Base-by-base conservation (phyloP, 2,797 vertebrate species). In the Lepidocolaptes lacrymiger region DNA sequence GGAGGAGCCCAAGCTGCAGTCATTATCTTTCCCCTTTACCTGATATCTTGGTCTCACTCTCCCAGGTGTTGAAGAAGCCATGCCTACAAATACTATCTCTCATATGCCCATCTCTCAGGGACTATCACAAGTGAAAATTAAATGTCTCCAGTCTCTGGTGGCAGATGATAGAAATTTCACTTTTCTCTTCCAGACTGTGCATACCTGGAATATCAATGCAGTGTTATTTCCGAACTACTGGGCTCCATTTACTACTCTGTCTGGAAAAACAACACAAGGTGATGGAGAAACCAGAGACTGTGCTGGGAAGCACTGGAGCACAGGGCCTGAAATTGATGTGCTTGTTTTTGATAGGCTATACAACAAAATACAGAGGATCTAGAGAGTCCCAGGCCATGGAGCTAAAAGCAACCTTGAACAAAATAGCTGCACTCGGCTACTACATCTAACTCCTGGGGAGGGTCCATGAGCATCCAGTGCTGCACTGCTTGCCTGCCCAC, bases 401-500 rank as follows among this genome's bases (percentile, higher is more conserved):
- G 44, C 44, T 21, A 44, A 36, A 52, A 24, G 16, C n/a, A 28
- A 10, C 5, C 14, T n/a, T 26, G 36, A 51, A 18, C n/a, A 9
- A 21, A n/a, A 62, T 2, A 39, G 6, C 28, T 32, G 3, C 0
- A 0, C 20, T 39, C 30, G 17, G 4, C 10, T 59, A 44, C 23
- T 58, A 9, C 17, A 3, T 37, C 12, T 37, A 11, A 14, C 11
- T 46, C 6, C 15, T 16, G 14, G 17, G 27, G 61, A 63, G n/a
- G 10, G 30, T 2, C 11, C 4, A 4, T 8, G 19, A 43, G 18
- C 7, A 11, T 22, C 9, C 22, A 19, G 23, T 3, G 39, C 64
- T 44, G 14, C 2, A 2, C 19, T 43, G 7, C 5, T 21, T 63
- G 5, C 34, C 36, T 68, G 27, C 32, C 27, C 68, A 37, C 30